Percentiles rank a stretch among this genome's conserved stretches.
Conservation (phyloP, 2,113 vertebrate species). For the Cyprinodon tularosa region DNA sequence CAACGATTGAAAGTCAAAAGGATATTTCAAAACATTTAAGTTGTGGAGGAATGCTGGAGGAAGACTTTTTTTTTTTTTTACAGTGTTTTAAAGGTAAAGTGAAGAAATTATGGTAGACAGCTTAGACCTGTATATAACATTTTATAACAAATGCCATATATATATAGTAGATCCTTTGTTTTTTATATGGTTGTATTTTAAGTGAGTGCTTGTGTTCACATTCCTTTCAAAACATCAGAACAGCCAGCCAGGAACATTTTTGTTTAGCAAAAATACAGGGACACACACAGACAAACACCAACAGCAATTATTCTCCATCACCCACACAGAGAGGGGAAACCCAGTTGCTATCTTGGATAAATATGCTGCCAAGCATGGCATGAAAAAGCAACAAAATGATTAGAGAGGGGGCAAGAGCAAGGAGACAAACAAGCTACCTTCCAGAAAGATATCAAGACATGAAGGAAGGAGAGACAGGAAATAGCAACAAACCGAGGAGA, state of each 20-base stretch:
- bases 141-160: neutral
- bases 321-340: constrained; percentile 71
- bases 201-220: neutral
- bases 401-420: constrained; percentile 26
- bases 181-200: neutral
- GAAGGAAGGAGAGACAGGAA: constrained; percentile 53
- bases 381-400: constrained; percentile 73
- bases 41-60: neutral
- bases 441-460: constrained; percentile 41
- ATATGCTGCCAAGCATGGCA: constrained; percentile 72
- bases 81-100: neutral
- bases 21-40: neutral
- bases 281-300: constrained; percentile 35
- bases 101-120: too few species aligned
- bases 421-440: constrained; percentile 48
- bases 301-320: constrained; percentile 79
- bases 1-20: neutral
- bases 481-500: constrained; percentile 55
- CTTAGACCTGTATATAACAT: neutral
- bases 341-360: constrained; percentile 76
- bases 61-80: neutral
- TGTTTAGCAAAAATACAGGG: constrained; percentile 17
- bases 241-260: constrained; percentile 52
- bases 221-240: constrained; percentile 33
- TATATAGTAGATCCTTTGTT: neutral